phyloP scores from a whole-genome alignment of 2,113 vertebrate genomes.

The Saimiri boliviensis region DNA sequence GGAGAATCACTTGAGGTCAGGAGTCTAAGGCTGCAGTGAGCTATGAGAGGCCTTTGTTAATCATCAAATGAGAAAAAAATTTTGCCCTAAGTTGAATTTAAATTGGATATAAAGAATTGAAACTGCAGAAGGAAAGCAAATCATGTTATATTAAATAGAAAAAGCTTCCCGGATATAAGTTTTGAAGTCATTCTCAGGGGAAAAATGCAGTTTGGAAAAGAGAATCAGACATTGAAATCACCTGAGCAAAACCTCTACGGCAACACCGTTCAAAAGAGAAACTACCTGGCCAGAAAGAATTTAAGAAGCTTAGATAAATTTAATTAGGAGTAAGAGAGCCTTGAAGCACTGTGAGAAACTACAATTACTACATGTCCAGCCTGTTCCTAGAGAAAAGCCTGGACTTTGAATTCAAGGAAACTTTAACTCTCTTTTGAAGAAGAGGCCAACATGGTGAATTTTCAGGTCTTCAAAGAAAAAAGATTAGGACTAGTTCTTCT shows the following conservation, averaged over 20 bases:
- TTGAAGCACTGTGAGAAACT: conserved; percentile 4
- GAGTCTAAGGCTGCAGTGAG: too few relatives aligned
- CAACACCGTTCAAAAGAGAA: neutral
- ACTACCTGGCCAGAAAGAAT: neutral
- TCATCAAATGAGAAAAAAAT: conserved; percentile 1
- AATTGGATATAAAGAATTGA: neutral
- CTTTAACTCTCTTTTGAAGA: neutral
- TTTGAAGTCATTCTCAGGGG: neutral
- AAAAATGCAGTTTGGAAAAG: neutral
- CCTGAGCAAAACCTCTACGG: neutral
- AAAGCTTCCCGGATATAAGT: neutral
- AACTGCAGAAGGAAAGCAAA: neutral
- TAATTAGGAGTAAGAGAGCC: neutral
- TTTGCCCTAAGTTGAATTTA: neutral
- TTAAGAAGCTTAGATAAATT: neutral
- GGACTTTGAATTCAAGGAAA: conserved; percentile 25
- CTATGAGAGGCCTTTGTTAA: neutral
- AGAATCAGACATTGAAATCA: neutral
- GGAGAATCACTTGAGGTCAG: too few relatives aligned
- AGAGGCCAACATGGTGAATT: neutral
- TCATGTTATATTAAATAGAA: neutral
- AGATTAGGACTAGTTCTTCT: neutral
- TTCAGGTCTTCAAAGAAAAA: neutral
- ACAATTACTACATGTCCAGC: neutral
- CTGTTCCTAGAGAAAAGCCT: neutral